These are phyloP conservation scores for Leptonema lineaticorne DNA, from an alignment of 1,140 invertebrate species.

Conservation along the genomic window DNA sequence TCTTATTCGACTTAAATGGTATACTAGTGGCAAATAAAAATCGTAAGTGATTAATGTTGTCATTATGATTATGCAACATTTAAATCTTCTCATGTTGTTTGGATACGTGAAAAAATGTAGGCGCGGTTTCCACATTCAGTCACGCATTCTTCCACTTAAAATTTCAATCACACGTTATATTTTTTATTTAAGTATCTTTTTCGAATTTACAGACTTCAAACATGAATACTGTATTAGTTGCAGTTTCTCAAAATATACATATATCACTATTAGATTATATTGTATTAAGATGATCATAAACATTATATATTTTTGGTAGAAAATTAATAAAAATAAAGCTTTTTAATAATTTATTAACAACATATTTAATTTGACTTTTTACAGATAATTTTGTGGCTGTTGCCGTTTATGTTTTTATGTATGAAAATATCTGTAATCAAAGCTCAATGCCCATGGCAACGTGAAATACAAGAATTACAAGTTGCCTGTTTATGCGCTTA, in stretches of 20 bases:
- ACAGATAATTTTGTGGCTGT: slow-evolving; percentile 37
- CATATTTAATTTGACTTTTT: background rate
- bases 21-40: background rate
- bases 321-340: background rate
- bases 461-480: slow-evolving; percentile 69
- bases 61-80: background rate
- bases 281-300: too few relatives aligned
- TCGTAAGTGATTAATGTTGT: background rate
- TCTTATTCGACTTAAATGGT: background rate
- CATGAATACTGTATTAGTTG: too few relatives aligned
- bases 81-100: background rate
- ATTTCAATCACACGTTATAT: background rate
- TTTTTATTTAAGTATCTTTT: background rate
- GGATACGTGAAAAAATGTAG: slow-evolving; percentile 6
- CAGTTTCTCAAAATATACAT: too few relatives aligned
- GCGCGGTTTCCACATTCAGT: slow-evolving; percentile 9
- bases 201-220: too few relatives aligned
- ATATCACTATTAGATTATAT: too few relatives aligned
- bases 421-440: slow-evolving; percentile 48
- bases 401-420: slow-evolving; percentile 40
- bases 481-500: slow-evolving; percentile 86
- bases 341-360: background rate
- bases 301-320: too few relatives aligned
- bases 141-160: slow-evolving; percentile 18
- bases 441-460: slow-evolving; percentile 84